Evolutionary conservation across 1,140 invertebrate species (phyloP).

Genomic region (Pseudomyrmex sp.): DNA sequence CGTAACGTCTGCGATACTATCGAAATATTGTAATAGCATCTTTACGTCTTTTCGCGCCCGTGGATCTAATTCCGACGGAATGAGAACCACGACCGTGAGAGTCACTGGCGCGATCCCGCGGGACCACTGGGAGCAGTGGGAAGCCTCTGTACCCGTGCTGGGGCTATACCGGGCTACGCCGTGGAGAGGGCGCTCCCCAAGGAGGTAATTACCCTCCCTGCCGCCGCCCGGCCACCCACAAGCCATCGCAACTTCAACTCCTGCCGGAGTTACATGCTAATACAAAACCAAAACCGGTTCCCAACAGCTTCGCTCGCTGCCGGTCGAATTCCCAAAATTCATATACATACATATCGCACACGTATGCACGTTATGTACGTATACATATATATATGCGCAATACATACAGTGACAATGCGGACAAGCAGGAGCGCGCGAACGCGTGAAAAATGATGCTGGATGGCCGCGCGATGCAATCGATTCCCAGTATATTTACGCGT

Average conservation of each 20-base stretch:
- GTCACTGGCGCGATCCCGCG: constrained; percentile 78
- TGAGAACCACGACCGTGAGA: constrained; percentile 80
- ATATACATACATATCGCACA: constrained; percentile 37
- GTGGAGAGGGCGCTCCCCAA: constrained; percentile 78
- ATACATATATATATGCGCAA: too few species aligned
- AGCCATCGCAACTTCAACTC: constrained; percentile 83
- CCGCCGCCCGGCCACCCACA: constrained; percentile 76
- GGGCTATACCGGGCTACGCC: constrained; percentile 75
- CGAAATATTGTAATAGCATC: constrained; percentile 6
- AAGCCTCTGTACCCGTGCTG: constrained; percentile 79
- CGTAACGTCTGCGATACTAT: background rate
- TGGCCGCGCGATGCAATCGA: constrained; percentile 33
- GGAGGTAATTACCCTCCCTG: constrained; percentile 83
- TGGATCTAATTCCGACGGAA: constrained; percentile 75
- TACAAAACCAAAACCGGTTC: constrained; percentile 83
- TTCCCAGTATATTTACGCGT: constrained; percentile 48
- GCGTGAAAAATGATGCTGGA: constrained; percentile 57
- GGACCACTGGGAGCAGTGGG: constrained; percentile 81
- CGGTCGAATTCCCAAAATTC: constrained; percentile 75
- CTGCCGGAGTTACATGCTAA: constrained; percentile 83
- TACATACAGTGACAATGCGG: constrained; percentile 20
- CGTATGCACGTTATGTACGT: background rate
- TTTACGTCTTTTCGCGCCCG: background rate
- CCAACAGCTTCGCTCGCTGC: constrained; percentile 74
- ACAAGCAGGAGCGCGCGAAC: background rate